These are phyloP conservation scores for Trachelipus rathkii DNA, from an alignment of 1,140 invertebrate species.

Conservation along the genomic window DNA sequence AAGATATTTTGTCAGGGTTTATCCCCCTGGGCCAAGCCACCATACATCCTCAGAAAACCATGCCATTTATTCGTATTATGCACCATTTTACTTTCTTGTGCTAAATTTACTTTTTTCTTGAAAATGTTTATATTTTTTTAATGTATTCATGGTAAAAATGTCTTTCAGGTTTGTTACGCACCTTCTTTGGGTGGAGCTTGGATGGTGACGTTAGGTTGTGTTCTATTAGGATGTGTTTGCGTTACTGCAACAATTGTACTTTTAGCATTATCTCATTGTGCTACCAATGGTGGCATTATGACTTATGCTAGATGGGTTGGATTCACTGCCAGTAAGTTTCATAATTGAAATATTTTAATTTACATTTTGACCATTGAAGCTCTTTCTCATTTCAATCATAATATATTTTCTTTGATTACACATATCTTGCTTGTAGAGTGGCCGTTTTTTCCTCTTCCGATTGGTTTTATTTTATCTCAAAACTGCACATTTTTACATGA, in stretches of 20 bases:
- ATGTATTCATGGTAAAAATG: background rate
- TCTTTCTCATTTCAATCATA: no score
- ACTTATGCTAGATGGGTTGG: conserved; percentile 91
- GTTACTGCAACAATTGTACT: conserved; percentile 86
- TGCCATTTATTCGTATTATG: no score
- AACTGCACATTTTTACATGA: no score
- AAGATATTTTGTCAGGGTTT: no score
- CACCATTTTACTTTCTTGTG: background rate
- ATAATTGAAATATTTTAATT: background rate
- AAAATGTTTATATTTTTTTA: background rate
- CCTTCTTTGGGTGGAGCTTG: conserved; percentile 61
- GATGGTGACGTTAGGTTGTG: conserved; percentile 82
- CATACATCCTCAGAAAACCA: no score
- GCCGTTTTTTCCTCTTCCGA: no score
- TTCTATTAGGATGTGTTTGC: conserved; percentile 86
- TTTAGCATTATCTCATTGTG: conserved; percentile 82
- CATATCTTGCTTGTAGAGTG: no score
- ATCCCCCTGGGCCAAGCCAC: no score
- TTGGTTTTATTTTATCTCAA: no score
- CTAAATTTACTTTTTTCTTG: background rate
- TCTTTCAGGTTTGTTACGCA: conserved; percentile 68
- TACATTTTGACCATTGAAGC: no score
- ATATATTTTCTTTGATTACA: no score
- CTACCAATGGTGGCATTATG: conserved; percentile 69
- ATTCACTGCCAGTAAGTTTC: conserved; percentile 80